Evolutionary conservation across 2,113 vertebrate species (phyloP).

Genomic region (Glaucidium brasilianum): DNA sequence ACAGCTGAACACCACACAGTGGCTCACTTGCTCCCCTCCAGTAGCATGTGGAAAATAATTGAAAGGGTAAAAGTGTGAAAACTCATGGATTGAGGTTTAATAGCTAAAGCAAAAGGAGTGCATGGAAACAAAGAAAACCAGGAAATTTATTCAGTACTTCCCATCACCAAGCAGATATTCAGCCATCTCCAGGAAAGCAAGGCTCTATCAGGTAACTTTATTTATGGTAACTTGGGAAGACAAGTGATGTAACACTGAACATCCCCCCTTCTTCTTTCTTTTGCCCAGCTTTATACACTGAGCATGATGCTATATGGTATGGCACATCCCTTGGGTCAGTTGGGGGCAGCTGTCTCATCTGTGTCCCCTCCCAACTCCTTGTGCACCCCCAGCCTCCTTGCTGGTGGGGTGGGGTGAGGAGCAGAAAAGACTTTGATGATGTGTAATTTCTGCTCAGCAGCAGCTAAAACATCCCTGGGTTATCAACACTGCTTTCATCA

Average conservation of each 20-base stretch:
- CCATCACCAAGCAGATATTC: not conserved
- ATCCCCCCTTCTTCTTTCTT: not conserved
- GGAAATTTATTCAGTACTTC: not conserved
- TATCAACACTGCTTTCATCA: not conserved
- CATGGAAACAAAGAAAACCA: not conserved
- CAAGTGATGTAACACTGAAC: not conserved
- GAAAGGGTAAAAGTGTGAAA: not conserved
- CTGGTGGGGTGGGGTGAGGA: not conserved
- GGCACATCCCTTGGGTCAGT: not conserved
- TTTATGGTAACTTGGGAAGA: not conserved
- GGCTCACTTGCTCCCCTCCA: fast-evolving
- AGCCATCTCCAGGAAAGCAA: not conserved
- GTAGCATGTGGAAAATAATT: not conserved
- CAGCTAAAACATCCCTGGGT: not conserved
- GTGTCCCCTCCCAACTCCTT: not conserved
- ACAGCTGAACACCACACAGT: not conserved
- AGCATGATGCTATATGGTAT: not conserved
- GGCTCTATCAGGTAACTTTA: not conserved
- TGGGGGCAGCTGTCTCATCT: not conserved
- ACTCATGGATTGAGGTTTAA: not conserved
- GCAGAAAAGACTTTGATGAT: not conserved
- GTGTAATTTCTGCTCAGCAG: too few relatives aligned
- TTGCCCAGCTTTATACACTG: not conserved
- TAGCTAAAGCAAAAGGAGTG: not conserved
- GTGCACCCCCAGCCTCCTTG: not conserved